Evolutionary conservation across 2,113 vertebrate genomes (phyloP).

Genomic region (Microcebus murinus): DNA sequence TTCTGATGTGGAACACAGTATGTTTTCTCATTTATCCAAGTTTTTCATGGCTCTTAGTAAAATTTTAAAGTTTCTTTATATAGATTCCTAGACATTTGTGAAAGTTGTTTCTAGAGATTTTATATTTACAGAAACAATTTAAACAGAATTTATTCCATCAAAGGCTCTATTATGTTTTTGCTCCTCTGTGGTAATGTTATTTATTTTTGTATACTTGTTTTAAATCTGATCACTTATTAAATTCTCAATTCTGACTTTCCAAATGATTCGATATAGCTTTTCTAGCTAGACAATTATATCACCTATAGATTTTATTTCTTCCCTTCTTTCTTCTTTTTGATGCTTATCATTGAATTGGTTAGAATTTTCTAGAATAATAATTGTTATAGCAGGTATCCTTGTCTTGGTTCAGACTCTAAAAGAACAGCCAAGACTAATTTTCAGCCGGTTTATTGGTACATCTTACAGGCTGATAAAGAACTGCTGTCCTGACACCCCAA

Average conservation of each 20-base stretch:
- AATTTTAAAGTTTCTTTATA: background rate
- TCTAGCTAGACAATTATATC: background rate
- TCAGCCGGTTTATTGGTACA: background rate
- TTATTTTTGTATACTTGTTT: background rate
- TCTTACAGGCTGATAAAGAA: background rate
- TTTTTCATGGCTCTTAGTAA: background rate
- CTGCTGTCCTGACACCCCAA: background rate
- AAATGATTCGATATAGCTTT: background rate
- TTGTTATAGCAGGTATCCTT: background rate
- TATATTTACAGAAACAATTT: background rate
- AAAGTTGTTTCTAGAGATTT: background rate
- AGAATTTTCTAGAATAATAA: background rate
- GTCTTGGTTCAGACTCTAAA: background rate
- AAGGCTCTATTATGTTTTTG: background rate
- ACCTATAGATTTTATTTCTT: background rate
- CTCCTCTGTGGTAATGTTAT: background rate
- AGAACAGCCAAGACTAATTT: background rate
- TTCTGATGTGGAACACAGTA: background rate
- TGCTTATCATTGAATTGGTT: background rate
- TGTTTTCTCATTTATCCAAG: background rate
- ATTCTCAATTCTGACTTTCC: background rate
- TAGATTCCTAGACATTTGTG: background rate
- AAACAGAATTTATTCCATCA: background rate
- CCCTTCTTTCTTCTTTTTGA: background rate
- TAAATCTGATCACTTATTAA: background rate